Conservation (phyloP, 2,797 vertebrate species). For the Falco peregrinus region DNA sequence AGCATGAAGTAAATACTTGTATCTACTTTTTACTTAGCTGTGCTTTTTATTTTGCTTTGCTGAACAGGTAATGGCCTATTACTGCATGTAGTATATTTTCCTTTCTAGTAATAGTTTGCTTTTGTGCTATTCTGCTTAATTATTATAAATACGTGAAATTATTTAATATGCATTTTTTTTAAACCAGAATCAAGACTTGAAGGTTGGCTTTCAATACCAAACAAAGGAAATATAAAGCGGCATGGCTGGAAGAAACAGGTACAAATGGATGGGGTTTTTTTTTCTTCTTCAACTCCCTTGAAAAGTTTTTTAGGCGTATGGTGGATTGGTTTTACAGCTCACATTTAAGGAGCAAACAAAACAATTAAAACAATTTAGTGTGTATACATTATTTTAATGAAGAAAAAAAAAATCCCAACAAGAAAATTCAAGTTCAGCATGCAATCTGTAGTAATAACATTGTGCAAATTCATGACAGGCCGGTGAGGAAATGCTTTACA, state of each 20-base stretch:
- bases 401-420: not conserved
- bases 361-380: not conserved
- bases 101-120: not conserved
- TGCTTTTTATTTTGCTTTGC: conserved; percentile 58
- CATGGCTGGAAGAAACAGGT: conserved; percentile 99
- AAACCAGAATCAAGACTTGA: conserved; percentile 94
- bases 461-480: not conserved
- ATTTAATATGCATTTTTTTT: conserved; percentile 6
- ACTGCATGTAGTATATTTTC: conserved; percentile 72
- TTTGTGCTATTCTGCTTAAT: conserved; percentile 12
- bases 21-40: conserved; percentile 64
- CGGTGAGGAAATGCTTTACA: not conserved
- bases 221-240: conserved; percentile 95
- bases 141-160: not conserved
- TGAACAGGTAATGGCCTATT: conserved; percentile 56
- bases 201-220: conserved; percentile 98
- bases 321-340: not conserved
- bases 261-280: not conserved
- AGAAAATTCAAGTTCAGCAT: not conserved
- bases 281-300: not conserved
- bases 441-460: not conserved
- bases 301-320: not conserved
- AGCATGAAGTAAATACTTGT: conserved; percentile 76
- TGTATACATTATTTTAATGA: not conserved
- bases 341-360: not conserved